Evolutionary conservation across 2,113 vertebrate species (phyloP), one percentile per base, ranked within the genome.

Genomic region (Aegotheles bennettii): DNA sequence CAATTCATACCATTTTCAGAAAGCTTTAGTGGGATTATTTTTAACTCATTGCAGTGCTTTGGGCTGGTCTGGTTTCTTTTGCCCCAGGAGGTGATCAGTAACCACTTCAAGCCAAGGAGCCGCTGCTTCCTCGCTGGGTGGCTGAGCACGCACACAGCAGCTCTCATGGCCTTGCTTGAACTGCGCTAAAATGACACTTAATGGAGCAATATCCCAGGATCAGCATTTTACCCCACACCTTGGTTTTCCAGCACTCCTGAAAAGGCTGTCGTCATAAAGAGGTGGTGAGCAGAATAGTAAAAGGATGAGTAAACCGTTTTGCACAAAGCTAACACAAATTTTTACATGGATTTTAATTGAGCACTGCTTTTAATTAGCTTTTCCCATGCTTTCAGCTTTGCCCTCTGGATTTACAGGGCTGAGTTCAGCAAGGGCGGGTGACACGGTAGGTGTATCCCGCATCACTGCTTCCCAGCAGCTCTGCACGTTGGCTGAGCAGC

Each of bases 221-320:
- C 31, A 24, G 1, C 0, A 0, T 6, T 53, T 91, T 76, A 38
- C 11, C 19, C 15, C 59, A 19, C 23, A 29, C 35, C 21, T n/a
- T 56, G 6, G 7, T 25, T 70, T 88, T 70, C 47, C 43, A 78
- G 25, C 25, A 25, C 24, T 29, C 7, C 3, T 33, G 6, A 61
- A 57, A 16, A 67, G 9, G 6, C 35, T 84, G 10, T 70, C 51
- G 9, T 84, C 14, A 6, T 50, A 80, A 87, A 81, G 21, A 89
- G 38, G 35, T 14, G 9, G 2, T 11, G n/a, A 76, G 25, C 53
- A 50, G 42, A 29, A 31, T 19, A 75, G 18, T 35, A 80, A 67
- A 86, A 75, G 29, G 60, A 59, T 95, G 90, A 96, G 64, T 43
- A 94, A 92, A 88, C 28, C 28, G 16, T 36, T 91, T 86, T 38